A percentile compares a stretch with the other conserved stretches of the same genome.
Evolutionary conservation across 2,888 invertebrate genomes (phyloP).

Genomic region (Lamellibrachia satsuma): DNA sequence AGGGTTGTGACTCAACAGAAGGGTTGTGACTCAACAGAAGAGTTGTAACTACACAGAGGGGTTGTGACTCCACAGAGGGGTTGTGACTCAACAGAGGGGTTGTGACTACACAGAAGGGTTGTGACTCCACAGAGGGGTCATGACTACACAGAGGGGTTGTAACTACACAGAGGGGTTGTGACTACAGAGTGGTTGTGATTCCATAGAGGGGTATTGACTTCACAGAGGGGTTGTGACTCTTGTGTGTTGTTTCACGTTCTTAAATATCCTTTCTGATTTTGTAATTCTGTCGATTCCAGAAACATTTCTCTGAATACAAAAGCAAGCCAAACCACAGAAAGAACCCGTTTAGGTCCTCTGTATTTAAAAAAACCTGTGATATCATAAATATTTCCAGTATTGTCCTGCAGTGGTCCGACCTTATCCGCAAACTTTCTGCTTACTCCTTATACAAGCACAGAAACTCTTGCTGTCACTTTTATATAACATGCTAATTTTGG

Average conservation of each 20-base stretch:
- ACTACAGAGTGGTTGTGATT: too few species aligned
- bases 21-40: too few species aligned
- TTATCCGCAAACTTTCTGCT: not conserved
- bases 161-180: too few species aligned
- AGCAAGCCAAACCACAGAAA: not conserved
- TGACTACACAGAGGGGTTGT: too few species aligned
- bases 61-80: too few species aligned
- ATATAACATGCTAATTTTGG: not conserved
- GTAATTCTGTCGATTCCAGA: not conserved
- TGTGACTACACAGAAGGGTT: too few species aligned
- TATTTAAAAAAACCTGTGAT: not conserved
- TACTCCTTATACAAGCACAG: not conserved
- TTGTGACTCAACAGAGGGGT: too few species aligned
- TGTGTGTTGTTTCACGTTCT: not conserved
- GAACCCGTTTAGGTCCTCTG: not conserved
- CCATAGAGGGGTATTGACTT: too few species aligned
- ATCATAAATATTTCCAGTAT: not conserved
- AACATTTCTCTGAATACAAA: not conserved
- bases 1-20: too few species aligned
- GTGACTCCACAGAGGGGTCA: too few species aligned
- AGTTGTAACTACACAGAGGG: too few species aligned
- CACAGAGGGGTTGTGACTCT: not conserved
- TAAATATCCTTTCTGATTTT: not conserved
- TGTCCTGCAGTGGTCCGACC: not conserved
- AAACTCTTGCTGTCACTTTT: not conserved